Percentiles rank a stretch among this genome's conserved stretches.
Evolutionary conservation across 2,113 vertebrate genomes (phyloP).

Genomic region (Odobenus rosmarus): DNA sequence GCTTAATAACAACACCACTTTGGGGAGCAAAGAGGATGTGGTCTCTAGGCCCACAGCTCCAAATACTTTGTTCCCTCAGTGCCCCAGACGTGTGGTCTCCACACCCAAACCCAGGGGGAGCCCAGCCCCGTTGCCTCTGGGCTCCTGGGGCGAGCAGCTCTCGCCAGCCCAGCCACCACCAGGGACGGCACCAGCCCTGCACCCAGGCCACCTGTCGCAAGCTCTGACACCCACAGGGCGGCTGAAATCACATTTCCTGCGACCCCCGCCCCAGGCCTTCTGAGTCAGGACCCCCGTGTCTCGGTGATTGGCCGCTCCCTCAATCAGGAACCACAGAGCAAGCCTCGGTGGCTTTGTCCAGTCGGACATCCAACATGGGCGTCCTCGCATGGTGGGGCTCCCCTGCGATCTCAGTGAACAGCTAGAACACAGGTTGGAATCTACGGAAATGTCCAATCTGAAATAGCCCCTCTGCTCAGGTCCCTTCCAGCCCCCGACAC

Average conservation of each 20-base stretch:
- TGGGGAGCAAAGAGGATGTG: not conserved
- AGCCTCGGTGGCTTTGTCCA: not conserved
- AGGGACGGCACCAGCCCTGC: not conserved
- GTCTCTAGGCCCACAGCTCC: not conserved
- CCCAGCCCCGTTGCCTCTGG: not conserved
- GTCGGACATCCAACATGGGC: fast-evolving
- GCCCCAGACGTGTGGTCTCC: not conserved
- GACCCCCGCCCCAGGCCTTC: not conserved
- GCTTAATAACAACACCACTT: not conserved
- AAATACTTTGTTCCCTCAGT: fast-evolving
- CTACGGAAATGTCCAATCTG: not conserved
- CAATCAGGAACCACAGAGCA: not conserved
- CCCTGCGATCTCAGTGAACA: fast-evolving
- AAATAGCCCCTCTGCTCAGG: not conserved
- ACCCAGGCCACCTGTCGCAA: not conserved
- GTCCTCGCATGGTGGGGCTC: fast-evolving
- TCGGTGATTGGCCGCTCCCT: fast-evolving
- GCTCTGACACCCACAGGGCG: fast-evolving
- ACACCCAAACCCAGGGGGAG: not conserved
- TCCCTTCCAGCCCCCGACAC: too few species aligned
- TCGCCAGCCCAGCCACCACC: fast-evolving
- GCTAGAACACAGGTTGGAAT: not conserved
- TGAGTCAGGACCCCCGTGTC: fast-evolving
- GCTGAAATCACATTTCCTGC: fast-evolving
- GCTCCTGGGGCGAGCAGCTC: not conserved